Base-by-base conservation (phyloP, 2,797 vertebrate species). In the Sebastes kiyomatsui region DNA sequence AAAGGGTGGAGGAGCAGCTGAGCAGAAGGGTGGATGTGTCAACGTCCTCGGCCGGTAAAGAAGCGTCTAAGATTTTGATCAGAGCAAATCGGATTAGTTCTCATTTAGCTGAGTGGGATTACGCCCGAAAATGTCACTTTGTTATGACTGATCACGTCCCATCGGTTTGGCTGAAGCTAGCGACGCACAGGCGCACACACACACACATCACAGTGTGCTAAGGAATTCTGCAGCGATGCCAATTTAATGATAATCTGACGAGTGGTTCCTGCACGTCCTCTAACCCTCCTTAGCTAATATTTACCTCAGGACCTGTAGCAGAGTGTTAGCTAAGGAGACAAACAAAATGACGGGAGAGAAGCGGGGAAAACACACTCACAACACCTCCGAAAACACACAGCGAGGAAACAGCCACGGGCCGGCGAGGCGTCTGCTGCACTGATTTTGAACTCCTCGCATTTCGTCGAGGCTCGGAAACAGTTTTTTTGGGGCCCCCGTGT, bases 91-190 rank as follows among this genome's bases (percentile, higher is more conserved):
- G 89, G 94, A 94, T 94, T 95, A 93, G 85, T 58, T 85, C 91
- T 94, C 90, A 94, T 94, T 94, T 93, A 93, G 89, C 89, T 92
- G 94, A 95, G 93, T 94, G 92, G 92, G 92, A 93, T 94, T 93
- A 91, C 23, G 72, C 66, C 81, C 77, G 82, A 91, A 95, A 94
- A 94, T 94, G 93, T 94, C 92, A 93, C 90, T 94, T 93, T 94
- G 92, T 93, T 94, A 94, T 94, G 93, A 94, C 90, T 89, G 92
- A 92, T 93, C 93, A 94, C 92, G 92, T 92, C 89, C 87, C 88
- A 22, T 91, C 76, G 54, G 33, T 84, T 88, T 77, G 87, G 82
- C 88, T 67, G 74, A 54, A 71, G 79, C 75, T 23, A n/a, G 62
- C 67, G 32, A 62, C 49, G 70, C 58, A 72, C 87, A 69, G 42